Base-by-base conservation (phyloP, 2,797 vertebrate genomes). In the Coreius guichenoti region DNA sequence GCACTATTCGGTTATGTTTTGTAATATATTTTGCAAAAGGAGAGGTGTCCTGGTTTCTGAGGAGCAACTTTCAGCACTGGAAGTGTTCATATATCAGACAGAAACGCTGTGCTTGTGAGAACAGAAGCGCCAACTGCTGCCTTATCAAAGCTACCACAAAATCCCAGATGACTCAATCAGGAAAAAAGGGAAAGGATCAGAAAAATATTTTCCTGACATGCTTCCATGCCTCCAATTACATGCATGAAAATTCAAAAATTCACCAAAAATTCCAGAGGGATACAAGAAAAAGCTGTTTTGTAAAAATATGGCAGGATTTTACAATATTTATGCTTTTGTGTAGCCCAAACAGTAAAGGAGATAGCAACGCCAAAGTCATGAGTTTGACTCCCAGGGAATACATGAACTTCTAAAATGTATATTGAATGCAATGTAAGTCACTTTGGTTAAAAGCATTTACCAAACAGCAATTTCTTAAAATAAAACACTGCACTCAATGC, bases 141-240 rank as follows among this genome's bases (percentile, higher is more conserved):
- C 69, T 14, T 74, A 80, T 88, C 54, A 85, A 85, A 74, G 88
- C 79, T 54, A 33, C 36, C 68, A 11, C 65, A 73, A 72, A 83
- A 88, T 83, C 87, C 87, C 85, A 33, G 61, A 33, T 26, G 79
- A 82, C 84, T 83, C 56, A 82, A 56, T 65, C 65, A 86, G 70
- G 39, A 47, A 14, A 81, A 69, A 67, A 47, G 33, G 19, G 65
- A 26, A 67, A 23, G 69, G 31, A 63, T 79, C 13, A 61, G 9
- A 76, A 36, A 26, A 70, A 43, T 29, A 17, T 58, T n/a, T 36
- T 76, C 51, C 51, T 26, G 75, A 39, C 13, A 77, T 16, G 31
- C 23, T 58, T 56, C 33, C 33, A 17, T 4, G 65, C 45, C 31
- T 36, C 12, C 11, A 67, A 31, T 3, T 2, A 1, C 56, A 36